phyloP scores from a whole-genome alignment of 2,888 invertebrate genomes.

The Trichopria drosophilae region DNA sequence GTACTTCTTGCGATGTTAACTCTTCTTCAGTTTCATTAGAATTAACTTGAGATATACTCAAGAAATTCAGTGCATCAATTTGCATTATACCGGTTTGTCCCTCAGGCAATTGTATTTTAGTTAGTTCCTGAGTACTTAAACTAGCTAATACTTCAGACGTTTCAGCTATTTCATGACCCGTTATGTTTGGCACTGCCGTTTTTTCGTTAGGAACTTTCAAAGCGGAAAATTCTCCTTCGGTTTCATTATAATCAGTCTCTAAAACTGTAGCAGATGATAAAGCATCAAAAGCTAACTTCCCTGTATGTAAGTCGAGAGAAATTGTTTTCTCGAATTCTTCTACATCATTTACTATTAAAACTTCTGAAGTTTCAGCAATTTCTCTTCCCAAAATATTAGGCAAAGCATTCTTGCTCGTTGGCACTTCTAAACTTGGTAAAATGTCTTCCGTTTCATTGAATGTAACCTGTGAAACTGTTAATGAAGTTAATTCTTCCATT shows the following conservation, averaged over 20 bases:
- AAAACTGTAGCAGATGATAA: conserved; percentile 27
- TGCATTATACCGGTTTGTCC: conserved; percentile 28
- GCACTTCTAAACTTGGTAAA: conserved; percentile 39
- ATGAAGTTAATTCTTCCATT: conserved; percentile 37
- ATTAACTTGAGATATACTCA: conserved; percentile 31
- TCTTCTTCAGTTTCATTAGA: conserved; percentile 39
- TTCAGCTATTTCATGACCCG: conserved; percentile 50
- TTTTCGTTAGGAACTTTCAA: conserved; percentile 33
- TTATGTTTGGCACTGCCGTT: conserved; percentile 46
- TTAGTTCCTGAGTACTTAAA: conserved; percentile 41
- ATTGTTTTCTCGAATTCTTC: conserved; percentile 37
- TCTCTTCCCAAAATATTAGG: conserved; percentile 48
- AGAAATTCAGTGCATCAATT: conserved; percentile 7
- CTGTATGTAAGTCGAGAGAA: conserved; percentile 32
- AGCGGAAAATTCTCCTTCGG: conserved; percentile 44
- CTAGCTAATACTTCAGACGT: conserved; percentile 44
- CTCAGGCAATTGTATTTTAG: conserved; percentile 37
- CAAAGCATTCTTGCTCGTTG: conserved; percentile 46
- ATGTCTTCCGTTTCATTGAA: conserved; percentile 37
- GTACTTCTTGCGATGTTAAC: conserved; percentile 32
- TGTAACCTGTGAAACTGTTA: conserved; percentile 37
- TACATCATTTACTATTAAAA: conserved; percentile 42
- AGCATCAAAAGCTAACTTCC: conserved; percentile 33
- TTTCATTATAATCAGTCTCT: conserved; percentile 54
- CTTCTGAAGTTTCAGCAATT: conserved; percentile 53